Evolutionary conservation across 2,113 vertebrate genomes (phyloP).

Genomic region (Lonchura striata): DNA sequence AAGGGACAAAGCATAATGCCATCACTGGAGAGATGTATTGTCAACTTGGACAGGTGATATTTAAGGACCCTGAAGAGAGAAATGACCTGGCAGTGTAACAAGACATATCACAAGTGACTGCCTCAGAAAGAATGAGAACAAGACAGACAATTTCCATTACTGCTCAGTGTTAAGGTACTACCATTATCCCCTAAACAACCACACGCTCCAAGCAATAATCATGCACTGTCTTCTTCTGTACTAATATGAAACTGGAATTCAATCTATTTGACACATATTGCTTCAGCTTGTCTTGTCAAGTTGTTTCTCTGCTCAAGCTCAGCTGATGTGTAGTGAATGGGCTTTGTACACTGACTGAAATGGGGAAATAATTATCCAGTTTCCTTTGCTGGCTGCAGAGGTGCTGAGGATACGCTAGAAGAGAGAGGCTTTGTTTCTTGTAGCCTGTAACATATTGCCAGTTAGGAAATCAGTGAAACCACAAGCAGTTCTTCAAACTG

Average conservation of each 20-base stretch:
- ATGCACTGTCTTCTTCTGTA: slow-evolving; percentile 55
- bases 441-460: not conserved
- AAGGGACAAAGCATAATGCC: slow-evolving; percentile 39
- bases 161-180: slow-evolving; percentile 45
- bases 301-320: slow-evolving; percentile 43
- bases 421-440: not conserved
- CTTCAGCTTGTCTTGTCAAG: slow-evolving; percentile 54
- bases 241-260: slow-evolving; percentile 67
- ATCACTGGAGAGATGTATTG: slow-evolving; percentile 43
- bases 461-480: not conserved
- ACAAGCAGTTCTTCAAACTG: not conserved
- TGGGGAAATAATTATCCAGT: slow-evolving; percentile 2
- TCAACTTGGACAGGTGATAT: slow-evolving; percentile 67
- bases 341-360: slow-evolving; percentile 25
- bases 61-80: slow-evolving; percentile 66
- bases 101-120: slow-evolving; percentile 58
- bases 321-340: slow-evolving; percentile 40
- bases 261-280: slow-evolving; percentile 70
- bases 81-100: slow-evolving; percentile 66
- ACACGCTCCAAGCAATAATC: slow-evolving; percentile 61
- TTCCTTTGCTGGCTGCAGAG: not conserved
- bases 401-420: not conserved
- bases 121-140: slow-evolving; percentile 55
- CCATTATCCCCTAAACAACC: slow-evolving; percentile 53
- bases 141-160: slow-evolving; percentile 68